phyloP scores from a whole-genome alignment of 2,113 vertebrate genomes.

The Mormyrus iriodes region DNA sequence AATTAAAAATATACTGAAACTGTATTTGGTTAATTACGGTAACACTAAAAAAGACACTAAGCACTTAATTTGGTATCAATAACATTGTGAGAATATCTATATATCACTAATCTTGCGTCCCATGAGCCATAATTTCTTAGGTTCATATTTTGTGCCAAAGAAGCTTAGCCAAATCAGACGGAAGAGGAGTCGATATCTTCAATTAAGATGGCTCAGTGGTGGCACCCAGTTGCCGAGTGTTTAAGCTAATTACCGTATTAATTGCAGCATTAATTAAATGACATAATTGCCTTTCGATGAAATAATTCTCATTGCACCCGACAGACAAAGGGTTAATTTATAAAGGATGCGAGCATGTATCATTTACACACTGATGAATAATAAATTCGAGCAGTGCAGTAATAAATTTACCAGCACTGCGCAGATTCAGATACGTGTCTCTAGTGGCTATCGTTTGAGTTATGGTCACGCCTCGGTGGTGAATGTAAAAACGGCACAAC shows the following conservation, averaged over 20 bases:
- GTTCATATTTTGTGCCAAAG: background rate
- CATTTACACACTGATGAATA: constrained; percentile 85
- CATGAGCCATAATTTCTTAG: background rate
- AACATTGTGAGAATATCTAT: background rate
- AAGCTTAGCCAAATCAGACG: constrained; percentile 11
- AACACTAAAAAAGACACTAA: background rate
- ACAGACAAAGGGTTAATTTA: constrained; percentile 71
- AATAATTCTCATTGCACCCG: constrained; percentile 20
- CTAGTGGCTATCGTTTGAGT: constrained; percentile 72
- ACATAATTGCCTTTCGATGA: constrained; percentile 34
- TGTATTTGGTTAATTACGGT: background rate
- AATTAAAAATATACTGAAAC: background rate
- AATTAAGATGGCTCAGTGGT: constrained; percentile 38
- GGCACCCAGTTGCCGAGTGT: constrained; percentile 30
- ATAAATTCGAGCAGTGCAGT: constrained; percentile 77
- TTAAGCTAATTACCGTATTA: constrained; percentile 40
- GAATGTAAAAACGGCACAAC: constrained; percentile 39
- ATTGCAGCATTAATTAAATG: constrained; percentile 40
- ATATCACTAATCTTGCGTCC: background rate
- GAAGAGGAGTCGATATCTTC: constrained; percentile 27
- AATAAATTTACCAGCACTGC: constrained; percentile 81
- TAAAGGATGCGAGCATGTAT: constrained; percentile 79
- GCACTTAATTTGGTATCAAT: background rate
- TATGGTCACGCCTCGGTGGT: constrained; percentile 60
- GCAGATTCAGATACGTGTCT: constrained; percentile 80